phyloP scores from a whole-genome alignment of 2,888 invertebrate genomes.

The Ichneumon xanthorius region DNA sequence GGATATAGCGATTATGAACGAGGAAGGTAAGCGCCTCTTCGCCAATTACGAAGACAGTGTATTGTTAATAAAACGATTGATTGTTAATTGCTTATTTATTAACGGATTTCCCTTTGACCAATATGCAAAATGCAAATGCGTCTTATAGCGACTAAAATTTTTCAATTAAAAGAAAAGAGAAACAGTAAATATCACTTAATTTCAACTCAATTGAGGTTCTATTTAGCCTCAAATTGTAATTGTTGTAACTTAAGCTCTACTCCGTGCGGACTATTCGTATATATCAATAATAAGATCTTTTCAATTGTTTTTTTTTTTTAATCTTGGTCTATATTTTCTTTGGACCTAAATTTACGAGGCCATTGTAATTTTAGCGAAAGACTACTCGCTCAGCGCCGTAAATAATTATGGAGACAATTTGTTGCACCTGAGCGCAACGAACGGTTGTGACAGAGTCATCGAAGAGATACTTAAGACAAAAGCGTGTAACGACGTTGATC shows the following conservation, averaged over 20 bases:
- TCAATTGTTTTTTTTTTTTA: no score
- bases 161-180: no score
- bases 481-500: constrained; percentile 69
- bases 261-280: no score
- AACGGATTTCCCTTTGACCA: no score
- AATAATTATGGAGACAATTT: constrained; percentile 81
- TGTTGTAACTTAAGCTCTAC: no score
- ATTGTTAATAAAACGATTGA: not conserved
- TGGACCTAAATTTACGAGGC: not conserved
- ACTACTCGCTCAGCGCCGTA: constrained; percentile 77
- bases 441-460: constrained; percentile 75
- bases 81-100: no score
- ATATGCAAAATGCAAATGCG: no score
- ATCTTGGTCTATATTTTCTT: not conserved
- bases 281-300: no score
- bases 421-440: constrained; percentile 79
- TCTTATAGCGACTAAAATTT: no score
- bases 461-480: constrained; percentile 75
- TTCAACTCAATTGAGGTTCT: no score
- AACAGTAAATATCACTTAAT: no score
- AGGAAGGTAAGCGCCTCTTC: constrained; percentile 56
- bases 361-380: constrained; percentile 68
- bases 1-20: constrained; percentile 56
- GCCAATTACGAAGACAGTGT: not conserved
- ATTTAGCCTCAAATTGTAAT: no score